These are phyloP conservation scores for Chorisops tibialis DNA, from an alignment of 2,888 invertebrate species.

Conservation along the genomic window DNA sequence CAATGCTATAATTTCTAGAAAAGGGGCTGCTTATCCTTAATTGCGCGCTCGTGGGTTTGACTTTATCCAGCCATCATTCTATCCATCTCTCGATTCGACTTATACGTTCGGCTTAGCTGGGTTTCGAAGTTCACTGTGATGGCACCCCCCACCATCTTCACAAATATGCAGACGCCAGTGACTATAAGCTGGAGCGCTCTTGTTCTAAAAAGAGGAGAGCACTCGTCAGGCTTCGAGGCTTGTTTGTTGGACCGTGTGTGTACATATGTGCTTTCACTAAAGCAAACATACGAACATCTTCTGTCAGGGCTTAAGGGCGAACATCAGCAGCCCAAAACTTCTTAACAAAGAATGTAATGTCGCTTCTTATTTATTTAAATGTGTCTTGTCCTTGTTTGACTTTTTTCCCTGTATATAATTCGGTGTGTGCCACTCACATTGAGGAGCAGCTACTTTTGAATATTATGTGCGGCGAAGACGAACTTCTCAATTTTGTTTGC, in stretches of 20 bases:
- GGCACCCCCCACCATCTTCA: too few species aligned
- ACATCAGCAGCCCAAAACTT: constrained; percentile 9
- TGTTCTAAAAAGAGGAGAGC: neutral
- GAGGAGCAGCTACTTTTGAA: neutral
- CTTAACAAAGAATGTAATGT: constrained; percentile 19
- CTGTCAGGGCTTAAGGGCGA: constrained; percentile 6
- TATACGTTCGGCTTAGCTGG: neutral
- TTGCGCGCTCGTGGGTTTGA: constrained; percentile 3
- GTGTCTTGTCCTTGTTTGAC: neutral
- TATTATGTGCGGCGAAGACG: neutral
- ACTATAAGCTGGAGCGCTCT: neutral
- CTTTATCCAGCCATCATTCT: neutral
- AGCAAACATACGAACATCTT: constrained; percentile 14
- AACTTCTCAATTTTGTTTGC: neutral
- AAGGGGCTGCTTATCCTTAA: constrained; percentile 5
- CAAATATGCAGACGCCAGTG: neutral
- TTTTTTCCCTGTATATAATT: neutral
- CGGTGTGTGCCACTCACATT: neutral
- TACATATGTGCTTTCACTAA: constrained; percentile 19
- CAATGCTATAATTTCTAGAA: neutral
- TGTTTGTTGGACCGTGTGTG: constrained; percentile 13
- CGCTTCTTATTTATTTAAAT: constrained; percentile 10
- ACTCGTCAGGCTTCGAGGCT: neutral
- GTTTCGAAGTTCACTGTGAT: too few species aligned
- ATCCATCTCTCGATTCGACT: neutral